Evolutionary conservation across 1,140 invertebrate species (phyloP).

Genomic region (Thalassaphorura encarpata): DNA sequence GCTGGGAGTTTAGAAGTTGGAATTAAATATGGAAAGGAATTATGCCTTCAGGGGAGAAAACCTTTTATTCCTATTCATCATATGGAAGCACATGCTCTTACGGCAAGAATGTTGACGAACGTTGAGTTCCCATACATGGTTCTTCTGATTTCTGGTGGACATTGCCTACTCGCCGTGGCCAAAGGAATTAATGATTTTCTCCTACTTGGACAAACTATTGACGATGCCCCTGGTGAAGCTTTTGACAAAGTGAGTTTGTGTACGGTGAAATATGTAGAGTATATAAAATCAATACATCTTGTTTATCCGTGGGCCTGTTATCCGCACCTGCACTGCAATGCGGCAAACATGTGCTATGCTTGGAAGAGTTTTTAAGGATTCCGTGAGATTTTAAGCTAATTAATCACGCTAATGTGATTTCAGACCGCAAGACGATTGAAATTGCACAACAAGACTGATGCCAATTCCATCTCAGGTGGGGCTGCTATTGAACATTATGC

Average conservation of each 20-base stretch:
- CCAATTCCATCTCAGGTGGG: constrained; percentile 64
- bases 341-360: neutral
- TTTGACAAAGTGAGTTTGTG: constrained; percentile 64
- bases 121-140: constrained; percentile 77
- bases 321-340: no score
- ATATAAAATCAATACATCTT: no score
- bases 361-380: neutral
- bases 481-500: constrained; percentile 73
- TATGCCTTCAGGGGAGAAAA: constrained; percentile 58
- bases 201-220: constrained; percentile 62
- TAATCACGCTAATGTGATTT: constrained; percentile 15
- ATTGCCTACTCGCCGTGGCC: constrained; percentile 72
- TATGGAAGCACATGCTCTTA: constrained; percentile 94
- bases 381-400: neutral
- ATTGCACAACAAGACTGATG: constrained; percentile 65
- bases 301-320: no score
- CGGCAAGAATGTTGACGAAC: constrained; percentile 59
- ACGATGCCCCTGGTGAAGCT: constrained; percentile 83
- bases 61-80: constrained; percentile 94
- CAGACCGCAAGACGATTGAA: constrained; percentile 74
- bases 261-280: neutral
- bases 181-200: constrained; percentile 63
- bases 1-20: constrained; percentile 68
- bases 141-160: constrained; percentile 82
- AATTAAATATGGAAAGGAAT: constrained; percentile 67